Base-by-base conservation (phyloP, 2,888 invertebrate species). In the Melinaea marsaeus region DNA sequence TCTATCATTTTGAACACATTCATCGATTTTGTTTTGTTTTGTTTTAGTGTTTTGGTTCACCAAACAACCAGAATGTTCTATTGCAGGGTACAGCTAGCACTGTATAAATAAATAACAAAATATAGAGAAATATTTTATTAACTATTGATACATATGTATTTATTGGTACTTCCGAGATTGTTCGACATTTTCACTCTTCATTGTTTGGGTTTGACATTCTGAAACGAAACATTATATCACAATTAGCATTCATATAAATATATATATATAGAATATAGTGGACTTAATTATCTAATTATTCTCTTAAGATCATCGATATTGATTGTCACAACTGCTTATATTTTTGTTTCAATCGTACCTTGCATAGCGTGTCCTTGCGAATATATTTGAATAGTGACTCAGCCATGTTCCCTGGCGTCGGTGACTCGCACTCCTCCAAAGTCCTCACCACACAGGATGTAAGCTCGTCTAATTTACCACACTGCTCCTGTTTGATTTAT, bases 361-460 rank as follows among this genome's bases (percentile, higher is more conserved):
- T 70, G 67, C 95, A 96, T 0, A 94, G 94, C 0, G 94, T 93
- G 63, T 92, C 92, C 75, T 93, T 94, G 74, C 92, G 93, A 6
- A 96, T 90, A 76, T 93, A 95, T 68, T 92, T 93, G 76, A 96
- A 94, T 62, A 96, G 90, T 0, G 96, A 93, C 67, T 96, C 95
- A 0, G 94, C 92, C 74, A 96, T 94, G 83, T 96, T 96, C 42
- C 93, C 94, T 0, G 96, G 95, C 0, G 96, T 96, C 5, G 95
- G 94, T 57, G 95, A 94, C 0, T 83, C 77, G 75, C 96, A 96
- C 4, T 85, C 88, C 75, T 95, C 95, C 61, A 95, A 75, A 7
- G 92, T 92, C 1, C 72, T 80, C 45, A 94, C 94, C 0, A 93
- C 79, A 74, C 95, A 95, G 0, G 72, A 58, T 61, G 93, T 88